These are phyloP conservation scores for Maconellicoccus hirsutus DNA, from an alignment of 1,140 invertebrate genomes.

Conservation along the genomic window DNA sequence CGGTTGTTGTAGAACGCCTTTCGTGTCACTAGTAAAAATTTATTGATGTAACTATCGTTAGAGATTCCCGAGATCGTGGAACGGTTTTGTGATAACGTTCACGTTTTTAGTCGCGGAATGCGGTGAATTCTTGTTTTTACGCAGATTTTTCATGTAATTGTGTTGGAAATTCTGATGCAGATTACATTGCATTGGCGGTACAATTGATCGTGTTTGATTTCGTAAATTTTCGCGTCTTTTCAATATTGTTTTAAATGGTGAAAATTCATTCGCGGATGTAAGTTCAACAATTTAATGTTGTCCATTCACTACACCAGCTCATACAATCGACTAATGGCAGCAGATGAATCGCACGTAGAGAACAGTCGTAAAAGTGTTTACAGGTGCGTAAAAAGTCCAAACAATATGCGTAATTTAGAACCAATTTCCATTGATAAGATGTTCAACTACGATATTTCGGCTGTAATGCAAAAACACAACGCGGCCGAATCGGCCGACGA, in stretches of 20 bases:
- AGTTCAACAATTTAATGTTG: background rate
- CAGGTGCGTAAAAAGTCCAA: constrained; percentile 1
- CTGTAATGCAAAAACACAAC: background rate
- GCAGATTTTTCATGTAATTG: background rate
- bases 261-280: background rate
- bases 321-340: constrained; percentile 15
- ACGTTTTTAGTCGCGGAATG: constrained; percentile 6
- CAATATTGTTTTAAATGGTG: background rate
- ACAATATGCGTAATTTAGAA: constrained; percentile 1
- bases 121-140: background rate
- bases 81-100: constrained; percentile 1
- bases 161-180: background rate
- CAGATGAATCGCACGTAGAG: constrained; percentile 9
- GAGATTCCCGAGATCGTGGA: constrained; percentile 11
- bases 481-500: constrained; percentile 24
- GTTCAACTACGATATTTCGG: constrained; percentile 2
- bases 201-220: too few relatives aligned
- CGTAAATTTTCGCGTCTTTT: background rate
- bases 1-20: background rate
- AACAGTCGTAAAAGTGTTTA: background rate
- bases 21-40: constrained; percentile 10
- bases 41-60: constrained; percentile 15
- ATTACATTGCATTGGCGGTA: background rate
- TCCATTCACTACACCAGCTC: background rate
- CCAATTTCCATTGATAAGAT: background rate